These are phyloP conservation scores for Pseudomyrmex sp. DNA, from an alignment of 1,140 invertebrate species.

Conservation along the genomic window DNA sequence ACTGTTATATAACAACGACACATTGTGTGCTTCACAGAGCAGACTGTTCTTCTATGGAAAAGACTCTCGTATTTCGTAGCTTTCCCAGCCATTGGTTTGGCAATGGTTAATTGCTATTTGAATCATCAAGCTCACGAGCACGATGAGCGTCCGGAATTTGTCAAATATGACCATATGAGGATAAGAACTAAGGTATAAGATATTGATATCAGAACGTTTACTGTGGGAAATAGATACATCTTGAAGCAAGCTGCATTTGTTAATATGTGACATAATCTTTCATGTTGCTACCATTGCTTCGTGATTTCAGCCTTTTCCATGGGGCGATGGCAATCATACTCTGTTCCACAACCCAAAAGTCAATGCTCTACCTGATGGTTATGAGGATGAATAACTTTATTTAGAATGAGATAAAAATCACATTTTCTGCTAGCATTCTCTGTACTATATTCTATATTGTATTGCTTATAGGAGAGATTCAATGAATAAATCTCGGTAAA, in stretches of 20 bases:
- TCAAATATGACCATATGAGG: conserved; percentile 59
- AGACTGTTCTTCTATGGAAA: conserved; percentile 51
- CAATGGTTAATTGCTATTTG: conserved; percentile 55
- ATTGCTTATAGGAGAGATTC: conserved; percentile 2
- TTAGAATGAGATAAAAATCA: neutral
- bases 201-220: neutral
- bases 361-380: conserved; percentile 85
- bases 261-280: neutral
- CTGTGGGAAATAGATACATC: neutral
- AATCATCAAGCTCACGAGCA: neutral
- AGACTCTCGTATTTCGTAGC: conserved; percentile 54
- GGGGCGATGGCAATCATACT: conserved; percentile 87
- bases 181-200: conserved; percentile 66
- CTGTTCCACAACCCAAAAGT: conserved; percentile 86
- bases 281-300: neutral
- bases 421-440: conserved; percentile 10
- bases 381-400: conserved; percentile 53
- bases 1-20: conserved; percentile 52
- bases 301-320: conserved; percentile 84
- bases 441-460: conserved; percentile 18
- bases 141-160: conserved; percentile 14
- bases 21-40: conserved; percentile 33
- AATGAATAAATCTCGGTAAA: conserved; percentile 54
- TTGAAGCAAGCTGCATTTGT: neutral
- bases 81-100: conserved; percentile 40